A percentile compares a stretch with the other conserved stretches of the same genome.
Conservation (phyloP, 2,113 vertebrate genomes). For the Epinephelus moara region DNA sequence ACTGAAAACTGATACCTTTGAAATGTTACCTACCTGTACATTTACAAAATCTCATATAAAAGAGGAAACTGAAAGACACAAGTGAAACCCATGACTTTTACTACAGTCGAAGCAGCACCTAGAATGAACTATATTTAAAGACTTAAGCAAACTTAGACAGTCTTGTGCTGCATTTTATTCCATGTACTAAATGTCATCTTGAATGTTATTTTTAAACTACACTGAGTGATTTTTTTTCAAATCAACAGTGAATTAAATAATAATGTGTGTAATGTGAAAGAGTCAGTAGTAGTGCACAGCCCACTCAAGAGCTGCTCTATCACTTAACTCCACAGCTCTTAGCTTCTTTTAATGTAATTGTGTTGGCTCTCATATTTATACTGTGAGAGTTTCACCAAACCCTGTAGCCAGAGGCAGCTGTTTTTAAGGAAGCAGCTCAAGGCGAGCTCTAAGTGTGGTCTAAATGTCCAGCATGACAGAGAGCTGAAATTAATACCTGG, state of each 20-base stretch:
- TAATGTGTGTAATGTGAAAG: neutral
- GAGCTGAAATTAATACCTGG: constrained; percentile 26
- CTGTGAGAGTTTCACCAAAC: neutral
- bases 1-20: neutral
- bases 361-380: constrained; percentile 5
- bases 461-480: constrained; percentile 7
- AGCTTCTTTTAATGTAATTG: constrained; percentile 15
- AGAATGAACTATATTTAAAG: neutral
- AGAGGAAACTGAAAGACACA: neutral
- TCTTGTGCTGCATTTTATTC: neutral
- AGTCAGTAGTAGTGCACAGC: neutral
- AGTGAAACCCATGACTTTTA: neutral
- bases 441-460: constrained; percentile 28
- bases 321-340: neutral
- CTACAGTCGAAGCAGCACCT: neutral
- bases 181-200: neutral
- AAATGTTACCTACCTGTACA: neutral
- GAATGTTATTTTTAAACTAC: neutral
- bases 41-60: neutral
- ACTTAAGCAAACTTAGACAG: too few species aligned
- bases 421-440: constrained; percentile 30
- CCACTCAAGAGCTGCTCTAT: neutral
- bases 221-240: neutral
- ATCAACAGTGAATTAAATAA: neutral
- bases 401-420: constrained; percentile 6